Evolutionary conservation across 1,140 invertebrate genomes (phyloP).

Genomic region (Sarcophaga bullata): DNA sequence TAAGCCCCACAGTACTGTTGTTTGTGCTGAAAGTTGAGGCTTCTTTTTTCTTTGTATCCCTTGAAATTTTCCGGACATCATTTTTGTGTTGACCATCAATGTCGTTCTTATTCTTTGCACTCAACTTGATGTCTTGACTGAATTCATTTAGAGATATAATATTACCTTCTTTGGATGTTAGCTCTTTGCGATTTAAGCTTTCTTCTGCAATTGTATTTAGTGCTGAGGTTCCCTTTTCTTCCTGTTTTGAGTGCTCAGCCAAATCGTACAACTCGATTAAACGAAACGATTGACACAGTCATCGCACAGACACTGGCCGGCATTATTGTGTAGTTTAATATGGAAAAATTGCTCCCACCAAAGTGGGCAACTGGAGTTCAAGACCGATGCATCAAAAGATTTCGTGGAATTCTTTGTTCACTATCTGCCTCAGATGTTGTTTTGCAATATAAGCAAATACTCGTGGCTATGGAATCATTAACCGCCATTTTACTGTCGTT

Average conservation of each 20-base stretch:
- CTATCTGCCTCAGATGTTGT: constrained; percentile 18
- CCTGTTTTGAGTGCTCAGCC: constrained; percentile 49
- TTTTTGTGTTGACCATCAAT: too few species aligned
- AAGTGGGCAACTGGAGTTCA: constrained; percentile 48
- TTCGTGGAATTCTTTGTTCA: constrained; percentile 51
- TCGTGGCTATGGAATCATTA: neutral
- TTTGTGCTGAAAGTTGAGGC: too few species aligned
- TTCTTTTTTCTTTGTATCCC: too few species aligned
- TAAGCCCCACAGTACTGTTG: too few species aligned
- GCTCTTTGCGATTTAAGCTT: too few species aligned
- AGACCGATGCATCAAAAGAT: constrained; percentile 57
- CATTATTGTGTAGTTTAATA: constrained; percentile 47
- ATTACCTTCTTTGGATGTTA: too few species aligned
- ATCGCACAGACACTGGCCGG: constrained; percentile 51
- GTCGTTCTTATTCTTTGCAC: too few species aligned
- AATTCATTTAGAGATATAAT: too few species aligned
- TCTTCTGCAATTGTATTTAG: too few species aligned
- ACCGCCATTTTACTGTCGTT: neutral
- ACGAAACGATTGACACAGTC: constrained; percentile 51
- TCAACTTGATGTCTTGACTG: too few species aligned
- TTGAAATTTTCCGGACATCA: too few species aligned
- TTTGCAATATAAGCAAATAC: constrained; percentile 30
- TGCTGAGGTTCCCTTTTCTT: neutral
- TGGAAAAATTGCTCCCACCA: constrained; percentile 52
- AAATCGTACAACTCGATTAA: constrained; percentile 57